Evolutionary conservation across 1,140 invertebrate species (phyloP), one percentile per base, ranked within the genome.

Genomic region (Caenorhabditis tropicalis): DNA sequence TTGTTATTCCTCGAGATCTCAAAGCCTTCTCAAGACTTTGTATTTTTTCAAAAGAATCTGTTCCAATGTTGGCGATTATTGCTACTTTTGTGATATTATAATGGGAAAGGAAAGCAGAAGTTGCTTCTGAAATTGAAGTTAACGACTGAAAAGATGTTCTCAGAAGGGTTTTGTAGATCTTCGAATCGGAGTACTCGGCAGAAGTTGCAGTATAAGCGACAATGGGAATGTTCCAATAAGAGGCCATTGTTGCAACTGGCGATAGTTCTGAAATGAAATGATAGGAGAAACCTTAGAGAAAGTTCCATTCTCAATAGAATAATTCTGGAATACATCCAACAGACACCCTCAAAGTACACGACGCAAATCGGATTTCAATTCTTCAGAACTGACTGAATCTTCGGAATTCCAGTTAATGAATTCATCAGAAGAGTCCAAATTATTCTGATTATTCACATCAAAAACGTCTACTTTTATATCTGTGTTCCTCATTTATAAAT

Each of bases 221-320:
- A 31, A 89, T 89, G 10, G 88, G 88, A 21, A 89, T 70, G 39
- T 89, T 89, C 88, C 88, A 89, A 49, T 87, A 89, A 12, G 88
- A 81, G 9, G 88, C 87, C 88, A 89, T 89, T 43, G 88, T 89
- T 4, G 85, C 83, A 4, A 89, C 88, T 19, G 88, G 87, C 15
- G 87, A 81, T 53, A 89, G 70, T 87, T 89, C 88, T 87, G 65
- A 24, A 60, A 82, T 7, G 16, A 70, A 39, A 51, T 0, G 43
- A 83, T 86, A 31, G 19, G 79, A n/a, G n/a, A n/a, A n/a, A n/a
- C n/a, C n/a, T n/a, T n/a, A n/a, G n/a, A n/a, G n/a, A n/a, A n/a
- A n/a, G n/a, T n/a, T n/a, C n/a, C n/a, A n/a, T n/a, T n/a, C n/a
- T n/a, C n/a, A n/a, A n/a, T n/a, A n/a, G n/a, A n/a, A n/a, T n/a